A percentile compares a stretch with the other conserved stretches of the same genome.
phyloP scores from a whole-genome alignment of 2,888 invertebrate species.

The Coenonympha glycerion region DNA sequence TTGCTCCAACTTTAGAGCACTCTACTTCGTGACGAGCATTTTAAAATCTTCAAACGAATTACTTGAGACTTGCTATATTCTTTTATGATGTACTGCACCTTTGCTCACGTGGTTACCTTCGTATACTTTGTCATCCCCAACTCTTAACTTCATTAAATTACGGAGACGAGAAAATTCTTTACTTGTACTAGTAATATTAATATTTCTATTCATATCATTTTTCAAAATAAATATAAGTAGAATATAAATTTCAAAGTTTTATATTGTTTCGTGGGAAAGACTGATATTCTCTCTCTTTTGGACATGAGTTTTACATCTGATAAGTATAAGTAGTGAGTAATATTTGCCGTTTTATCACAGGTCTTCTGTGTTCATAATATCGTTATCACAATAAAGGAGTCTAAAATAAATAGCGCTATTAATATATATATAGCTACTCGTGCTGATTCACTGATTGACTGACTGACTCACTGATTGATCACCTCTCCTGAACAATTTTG shows the following conservation, averaged over 20 bases:
- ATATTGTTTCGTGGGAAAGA: no score
- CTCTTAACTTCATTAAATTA: constrained; percentile 17
- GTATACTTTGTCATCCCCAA: constrained; percentile 11
- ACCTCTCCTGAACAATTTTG: no score
- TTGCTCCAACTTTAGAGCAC: constrained; percentile 1
- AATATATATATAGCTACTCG: no score
- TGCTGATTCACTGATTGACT: no score
- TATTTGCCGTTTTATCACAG: no score
- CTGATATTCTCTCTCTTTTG: no score
- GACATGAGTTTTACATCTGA: no score
- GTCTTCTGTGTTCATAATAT: no score
- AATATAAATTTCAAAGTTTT: background rate
- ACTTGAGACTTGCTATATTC: background rate
- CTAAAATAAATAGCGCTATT: no score
- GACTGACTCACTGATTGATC: no score
- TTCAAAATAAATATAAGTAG: background rate
- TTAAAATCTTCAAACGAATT: background rate
- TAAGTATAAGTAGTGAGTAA: no score
- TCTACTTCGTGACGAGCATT: constrained; percentile 5
- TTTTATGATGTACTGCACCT: background rate
- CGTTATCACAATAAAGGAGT: no score
- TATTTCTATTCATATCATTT: background rate
- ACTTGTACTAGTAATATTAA: background rate
- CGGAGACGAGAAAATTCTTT: constrained; percentile 4
- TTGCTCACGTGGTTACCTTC: background rate